Evolutionary conservation across 1,140 invertebrate genomes (phyloP), one percentile per base, ranked within the genome.

Genomic region (Metaphire vulgaris): DNA sequence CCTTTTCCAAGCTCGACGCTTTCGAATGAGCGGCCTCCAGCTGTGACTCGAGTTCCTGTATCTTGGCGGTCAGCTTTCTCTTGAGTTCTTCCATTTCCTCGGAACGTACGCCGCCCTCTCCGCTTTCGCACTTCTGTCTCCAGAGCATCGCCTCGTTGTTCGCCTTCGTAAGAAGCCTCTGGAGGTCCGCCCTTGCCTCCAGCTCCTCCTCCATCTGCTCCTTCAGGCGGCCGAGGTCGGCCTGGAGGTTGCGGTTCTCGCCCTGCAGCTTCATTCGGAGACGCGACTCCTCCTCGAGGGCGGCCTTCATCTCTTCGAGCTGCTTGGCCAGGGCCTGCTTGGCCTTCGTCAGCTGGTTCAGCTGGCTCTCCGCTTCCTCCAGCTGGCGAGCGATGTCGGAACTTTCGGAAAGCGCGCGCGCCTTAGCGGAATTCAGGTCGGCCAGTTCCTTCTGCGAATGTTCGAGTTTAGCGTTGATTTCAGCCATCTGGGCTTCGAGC

Each of bases 71-170:
- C 77, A 99, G 90, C 87, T 98, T 99, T 85, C 95, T 92, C 67
- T 97, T 98, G 83, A 95, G 92, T 87, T 99, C 97, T 86, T 99
- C 97, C 79, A 99, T 90, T 88, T 99, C 97, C 87, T 99, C 97
- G 81, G 95, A 92, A 80, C 95, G 90, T 78, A 95, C 94, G 80
- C 98, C 90, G 83, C 96, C 96, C 88, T 98, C 96, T 28, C 67
- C 67, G 82, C 93, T 93, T 26, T 69, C 67, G 67, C 67, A 69
- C 67, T 69, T 69, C 30, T 69, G 67, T 26, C 67, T 69, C 67
- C 67, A 69, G 6, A 69, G 67, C 30, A 26, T 14, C 6, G 67
- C 67, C 30, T 69, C 97, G 81, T 93, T 94, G 84, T 98, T 98
- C 80, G 95, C 94, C 89, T 98, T 99, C 90, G 93, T 94, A 80